Conservation (phyloP, 2,888 invertebrate genomes). For the Chymomyza procnemis region DNA sequence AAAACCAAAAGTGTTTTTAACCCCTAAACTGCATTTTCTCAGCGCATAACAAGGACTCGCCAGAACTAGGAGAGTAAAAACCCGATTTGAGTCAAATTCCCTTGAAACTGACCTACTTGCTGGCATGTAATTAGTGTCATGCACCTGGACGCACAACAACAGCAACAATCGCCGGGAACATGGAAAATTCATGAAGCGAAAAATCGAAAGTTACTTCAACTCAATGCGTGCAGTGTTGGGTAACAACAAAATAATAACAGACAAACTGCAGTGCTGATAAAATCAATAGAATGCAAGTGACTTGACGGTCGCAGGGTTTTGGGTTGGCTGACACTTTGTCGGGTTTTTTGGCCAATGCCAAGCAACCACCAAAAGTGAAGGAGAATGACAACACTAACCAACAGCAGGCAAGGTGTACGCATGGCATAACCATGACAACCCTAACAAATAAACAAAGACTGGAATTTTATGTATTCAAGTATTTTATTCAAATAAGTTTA, state of each 20-base stretch:
- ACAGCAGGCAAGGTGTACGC: too few species aligned
- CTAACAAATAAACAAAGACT: conserved; percentile 60
- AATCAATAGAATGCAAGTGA: conserved; percentile 51
- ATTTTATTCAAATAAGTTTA: conserved; percentile 58
- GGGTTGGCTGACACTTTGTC: conserved; percentile 7
- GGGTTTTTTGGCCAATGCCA: conserved; percentile 60
- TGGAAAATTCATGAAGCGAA: conserved; percentile 51
- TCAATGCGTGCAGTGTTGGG: conserved; percentile 52
- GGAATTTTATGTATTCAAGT: conserved; percentile 45
- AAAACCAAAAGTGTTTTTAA: background rate
- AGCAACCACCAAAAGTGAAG: conserved; percentile 64
- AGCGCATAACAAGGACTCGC: background rate
- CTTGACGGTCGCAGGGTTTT: conserved; percentile 6
- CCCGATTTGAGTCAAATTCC: background rate
- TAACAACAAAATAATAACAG: conserved; percentile 4
- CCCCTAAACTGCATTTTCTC: background rate
- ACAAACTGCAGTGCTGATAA: conserved; percentile 19
- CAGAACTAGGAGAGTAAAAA: background rate
- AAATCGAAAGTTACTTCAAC: conserved; percentile 62
- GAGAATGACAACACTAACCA: conserved; percentile 8
- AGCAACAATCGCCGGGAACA: conserved; percentile 15
- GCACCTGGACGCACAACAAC: conserved; percentile 16
- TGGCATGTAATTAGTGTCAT: conserved; percentile 53
- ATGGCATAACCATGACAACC: conserved; percentile 52
- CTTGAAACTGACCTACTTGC: conserved; percentile 55